These are phyloP conservation scores for Tachycineta bicolor DNA, from an alignment of 2,113 vertebrate species.

Conservation along the genomic window DNA sequence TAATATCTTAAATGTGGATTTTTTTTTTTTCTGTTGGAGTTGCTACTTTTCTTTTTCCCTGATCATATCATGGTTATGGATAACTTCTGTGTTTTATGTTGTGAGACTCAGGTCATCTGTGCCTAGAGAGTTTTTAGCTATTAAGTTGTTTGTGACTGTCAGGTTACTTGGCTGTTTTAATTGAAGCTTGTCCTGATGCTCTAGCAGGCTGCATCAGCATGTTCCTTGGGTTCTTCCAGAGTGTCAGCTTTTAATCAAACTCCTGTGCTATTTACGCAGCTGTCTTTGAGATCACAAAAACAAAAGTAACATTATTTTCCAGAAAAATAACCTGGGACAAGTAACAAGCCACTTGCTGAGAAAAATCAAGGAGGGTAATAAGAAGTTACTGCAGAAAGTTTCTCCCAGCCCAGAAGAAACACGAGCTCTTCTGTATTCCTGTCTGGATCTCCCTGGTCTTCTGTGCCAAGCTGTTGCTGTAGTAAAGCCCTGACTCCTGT, in stretches of 20 bases:
- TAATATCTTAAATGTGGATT: not conserved
- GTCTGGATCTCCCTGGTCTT: not conserved
- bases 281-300: not conserved
- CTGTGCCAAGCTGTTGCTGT: not conserved
- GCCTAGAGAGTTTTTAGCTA: not conserved
- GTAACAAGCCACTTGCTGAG: not conserved
- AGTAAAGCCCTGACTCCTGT: not conserved
- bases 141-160: not conserved
- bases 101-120: not conserved
- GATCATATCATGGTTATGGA: not conserved
- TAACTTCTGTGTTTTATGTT: not conserved
- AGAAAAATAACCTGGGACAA: not conserved
- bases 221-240: not conserved
- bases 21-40: not conserved
- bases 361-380: not conserved
- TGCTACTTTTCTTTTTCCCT: not conserved
- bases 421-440: not conserved
- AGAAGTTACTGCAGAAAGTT: not conserved
- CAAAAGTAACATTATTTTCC: not conserved
- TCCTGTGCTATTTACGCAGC: not conserved
- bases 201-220: not conserved
- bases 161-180: not conserved
- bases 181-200: not conserved
- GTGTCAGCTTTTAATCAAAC: not conserved
- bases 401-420: not conserved